phyloP scores from a whole-genome alignment of 2,797 vertebrate species.

The Urocyon cinereoargenteus region DNA sequence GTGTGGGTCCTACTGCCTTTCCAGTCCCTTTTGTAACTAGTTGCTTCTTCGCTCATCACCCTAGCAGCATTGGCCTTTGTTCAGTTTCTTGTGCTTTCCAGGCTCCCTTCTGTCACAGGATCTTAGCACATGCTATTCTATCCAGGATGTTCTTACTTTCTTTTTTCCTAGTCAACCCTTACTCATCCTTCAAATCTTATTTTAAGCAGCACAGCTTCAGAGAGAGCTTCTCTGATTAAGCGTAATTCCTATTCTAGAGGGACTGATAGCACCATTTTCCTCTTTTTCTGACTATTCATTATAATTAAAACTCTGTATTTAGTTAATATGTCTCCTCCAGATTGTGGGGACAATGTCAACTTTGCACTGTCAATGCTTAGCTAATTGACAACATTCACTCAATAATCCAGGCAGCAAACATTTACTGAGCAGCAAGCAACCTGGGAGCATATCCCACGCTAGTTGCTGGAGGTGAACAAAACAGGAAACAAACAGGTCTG shows the following conservation, averaged over 20 bases:
- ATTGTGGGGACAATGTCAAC: background rate
- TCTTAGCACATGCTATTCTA: background rate
- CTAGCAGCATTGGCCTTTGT: background rate
- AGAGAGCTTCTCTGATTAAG: background rate
- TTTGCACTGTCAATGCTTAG: background rate
- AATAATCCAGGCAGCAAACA: background rate
- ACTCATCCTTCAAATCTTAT: constrained; percentile 1
- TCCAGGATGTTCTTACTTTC: background rate
- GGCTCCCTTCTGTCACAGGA: background rate
- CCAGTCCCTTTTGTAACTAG: background rate
- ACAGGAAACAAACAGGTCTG: background rate
- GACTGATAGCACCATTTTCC: background rate
- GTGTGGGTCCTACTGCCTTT: background rate
- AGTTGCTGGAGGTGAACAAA: background rate
- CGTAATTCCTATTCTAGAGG: background rate
- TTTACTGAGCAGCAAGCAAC: background rate
- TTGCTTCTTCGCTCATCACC: background rate
- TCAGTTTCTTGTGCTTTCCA: background rate
- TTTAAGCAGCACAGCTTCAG: background rate
- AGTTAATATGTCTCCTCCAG: background rate
- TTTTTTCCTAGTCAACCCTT: background rate
- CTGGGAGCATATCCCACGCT: background rate
- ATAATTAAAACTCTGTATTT: background rate
- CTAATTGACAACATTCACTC: background rate
- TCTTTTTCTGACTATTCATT: constrained; percentile 20